Conservation (phyloP, 2,113 vertebrate species). For the Cavia aperea region DNA sequence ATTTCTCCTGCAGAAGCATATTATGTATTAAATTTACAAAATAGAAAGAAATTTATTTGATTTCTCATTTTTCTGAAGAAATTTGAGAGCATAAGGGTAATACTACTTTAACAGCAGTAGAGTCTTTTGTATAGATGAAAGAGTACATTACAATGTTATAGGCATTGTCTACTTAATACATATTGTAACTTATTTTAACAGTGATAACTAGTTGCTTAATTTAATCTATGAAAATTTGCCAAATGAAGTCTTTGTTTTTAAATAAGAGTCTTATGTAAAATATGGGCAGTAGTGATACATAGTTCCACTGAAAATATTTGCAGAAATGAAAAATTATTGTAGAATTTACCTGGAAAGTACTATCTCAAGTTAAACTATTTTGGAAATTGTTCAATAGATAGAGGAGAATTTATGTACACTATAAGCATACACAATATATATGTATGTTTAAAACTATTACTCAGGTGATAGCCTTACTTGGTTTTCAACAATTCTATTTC, state of each 20-base stretch:
- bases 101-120: conserved; percentile 44
- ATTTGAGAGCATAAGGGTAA: conserved; percentile 45
- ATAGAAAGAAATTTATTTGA: conserved; percentile 14
- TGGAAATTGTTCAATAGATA: conserved; percentile 11
- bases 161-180: conserved; percentile 61
- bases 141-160: conserved; percentile 46
- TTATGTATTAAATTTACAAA: conserved; percentile 41
- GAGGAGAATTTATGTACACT: not conserved
- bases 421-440: not conserved
- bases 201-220: conserved; percentile 68
- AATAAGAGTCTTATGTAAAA: conserved; percentile 46
- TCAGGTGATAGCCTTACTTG: conserved; percentile 25
- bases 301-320: conserved; percentile 8
- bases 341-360: conserved; percentile 22
- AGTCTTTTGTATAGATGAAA: conserved; percentile 44
- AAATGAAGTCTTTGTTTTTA: conserved; percentile 41
- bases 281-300: not conserved
- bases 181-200: conserved; percentile 65
- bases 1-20: conserved; percentile 23
- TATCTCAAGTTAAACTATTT: conserved; percentile 30
- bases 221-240: conserved; percentile 68
- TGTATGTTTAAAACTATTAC: not conserved
- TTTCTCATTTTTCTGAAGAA: conserved; percentile 30
- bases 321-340: not conserved
- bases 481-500: not conserved